Base-by-base conservation (phyloP, 2,113 vertebrate species). In the Hypocryptadius cinnamomeus region DNA sequence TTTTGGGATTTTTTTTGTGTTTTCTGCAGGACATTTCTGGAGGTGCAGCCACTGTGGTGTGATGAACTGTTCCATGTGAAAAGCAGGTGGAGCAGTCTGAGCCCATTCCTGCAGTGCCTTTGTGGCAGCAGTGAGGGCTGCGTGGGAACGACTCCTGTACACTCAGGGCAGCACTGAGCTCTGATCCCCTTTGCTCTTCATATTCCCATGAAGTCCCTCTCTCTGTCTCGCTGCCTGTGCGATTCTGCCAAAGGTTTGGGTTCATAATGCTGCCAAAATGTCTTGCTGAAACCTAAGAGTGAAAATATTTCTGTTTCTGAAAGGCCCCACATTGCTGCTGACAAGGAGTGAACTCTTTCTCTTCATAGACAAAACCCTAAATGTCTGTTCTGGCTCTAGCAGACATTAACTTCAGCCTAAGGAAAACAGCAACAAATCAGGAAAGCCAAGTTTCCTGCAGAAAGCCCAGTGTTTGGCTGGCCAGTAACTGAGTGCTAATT, bases 371-470 rank as follows among this genome's bases (percentile, higher is more conserved):
- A 89, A 81, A 93, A 14, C 71, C 48, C 66, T 33, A 54, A 89
- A 87, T 2, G 19, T 73, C 82, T 79, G 37, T 77, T 85, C 82
- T 95, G 89, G 66, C 73, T 82, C 57, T 82, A 57, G 79, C 1
- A 65, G 68, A 42, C 80, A 82, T 54, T 70, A 82, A 59, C 54
- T 81, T 70, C 81, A 91, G 59, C 66, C 79, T 76, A 53, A 93
- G 81, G 87, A 96, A 96, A 95, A 79, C 54, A 79, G 93, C 81
- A 94, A 90, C 92, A 87, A 76, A 79, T 61, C 87, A 87, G 90
- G 91, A 88, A 95, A 95, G 64, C 57, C 1, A 37, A 85, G 66
- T 91, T 96, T 95, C 93, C 94, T 90, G 87, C 81, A 91, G 89
- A 92, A 89, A 92, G 71, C 30, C 71, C 79, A 22, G 74, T 66